Evolutionary conservation across 2,797 vertebrate genomes (phyloP), one percentile per base, ranked within the genome.

Genomic region (Botia almorhae): DNA sequence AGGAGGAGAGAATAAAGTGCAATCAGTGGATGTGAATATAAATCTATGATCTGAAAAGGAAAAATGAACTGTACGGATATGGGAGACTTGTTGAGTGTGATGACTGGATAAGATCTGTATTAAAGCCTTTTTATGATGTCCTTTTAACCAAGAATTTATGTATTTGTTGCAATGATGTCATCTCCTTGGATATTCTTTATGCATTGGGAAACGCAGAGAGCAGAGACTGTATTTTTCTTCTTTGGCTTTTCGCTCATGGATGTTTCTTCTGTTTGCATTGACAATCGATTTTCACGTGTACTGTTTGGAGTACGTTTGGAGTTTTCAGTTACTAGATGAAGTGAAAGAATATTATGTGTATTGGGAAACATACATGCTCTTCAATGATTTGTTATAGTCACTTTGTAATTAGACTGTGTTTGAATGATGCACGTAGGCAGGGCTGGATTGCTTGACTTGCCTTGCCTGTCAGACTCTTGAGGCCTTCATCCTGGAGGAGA

Each of bases 281-380:
- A 94, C 94, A 94, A 94, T 95, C 93, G 85, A 58, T 90, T 78
- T 85, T 83, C 83, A 39, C 70, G 68, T 87, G 80, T 83, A 69
- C 46, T 67, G 0, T 78, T 55, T 56, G 17, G 23, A 26, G 1
- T 56, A 51, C 4, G 19, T 48, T 74, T 6, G 17, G 19, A n/a
- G 39, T 2, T 33, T 76, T 23, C 43, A 56, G 55, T 50, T 69
- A 61, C 29, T 48, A 64, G 17, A 60, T 64, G 53, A 51, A 26
- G 33, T 56, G 23, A 43, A 26, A 69, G 19, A 33, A 67, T n/a
- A 36, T 2, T 6, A 16, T 17, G 46, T 43, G 58, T 51, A n/a
- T 71, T 11, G n/a, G n/a, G 11, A 61, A 61, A 70, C 56, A 19
- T 21, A n/a, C 4, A 2, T 23, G 23, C 23, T 58, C 61, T 69